Conservation (phyloP, 2,797 vertebrate genomes). For the Bradypus variegatus region DNA sequence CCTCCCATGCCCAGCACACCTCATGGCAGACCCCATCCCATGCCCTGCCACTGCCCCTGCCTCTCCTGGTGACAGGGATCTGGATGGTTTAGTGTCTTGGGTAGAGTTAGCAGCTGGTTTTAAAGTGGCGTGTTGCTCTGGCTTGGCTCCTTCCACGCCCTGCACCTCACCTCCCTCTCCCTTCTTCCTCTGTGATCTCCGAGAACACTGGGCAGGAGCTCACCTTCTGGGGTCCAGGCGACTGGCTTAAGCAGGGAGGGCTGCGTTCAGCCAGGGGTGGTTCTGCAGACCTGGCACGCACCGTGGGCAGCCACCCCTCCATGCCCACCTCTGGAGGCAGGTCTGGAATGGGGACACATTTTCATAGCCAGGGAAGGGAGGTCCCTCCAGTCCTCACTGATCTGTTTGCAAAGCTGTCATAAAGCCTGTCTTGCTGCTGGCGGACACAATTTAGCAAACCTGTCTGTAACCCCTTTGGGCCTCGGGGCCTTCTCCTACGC, state of each 20-base stretch:
- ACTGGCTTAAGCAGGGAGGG: neutral
- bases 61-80: constrained; percentile 70
- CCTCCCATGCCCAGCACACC: constrained; percentile 70
- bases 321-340: neutral
- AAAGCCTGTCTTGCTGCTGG: neutral
- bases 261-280: neutral
- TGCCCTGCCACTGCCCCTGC: constrained; percentile 66
- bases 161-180: neutral
- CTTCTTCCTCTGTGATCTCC: neutral
- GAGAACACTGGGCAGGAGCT: neutral
- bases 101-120: constrained; percentile 71
- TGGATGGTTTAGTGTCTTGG: constrained; percentile 76
- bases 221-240: neutral
- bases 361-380: neutral
- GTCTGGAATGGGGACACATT: neutral
- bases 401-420: neutral
- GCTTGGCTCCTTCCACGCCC: neutral
- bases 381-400: neutral
- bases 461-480: neutral
- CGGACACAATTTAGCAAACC: neutral
- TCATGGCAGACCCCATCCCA: constrained; percentile 59
- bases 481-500: neutral
- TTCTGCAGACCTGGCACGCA: neutral
- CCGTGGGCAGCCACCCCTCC: neutral
- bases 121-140: constrained; percentile 44